Conservation (phyloP, 2,888 invertebrate genomes). For the Odontothrips loti region DNA sequence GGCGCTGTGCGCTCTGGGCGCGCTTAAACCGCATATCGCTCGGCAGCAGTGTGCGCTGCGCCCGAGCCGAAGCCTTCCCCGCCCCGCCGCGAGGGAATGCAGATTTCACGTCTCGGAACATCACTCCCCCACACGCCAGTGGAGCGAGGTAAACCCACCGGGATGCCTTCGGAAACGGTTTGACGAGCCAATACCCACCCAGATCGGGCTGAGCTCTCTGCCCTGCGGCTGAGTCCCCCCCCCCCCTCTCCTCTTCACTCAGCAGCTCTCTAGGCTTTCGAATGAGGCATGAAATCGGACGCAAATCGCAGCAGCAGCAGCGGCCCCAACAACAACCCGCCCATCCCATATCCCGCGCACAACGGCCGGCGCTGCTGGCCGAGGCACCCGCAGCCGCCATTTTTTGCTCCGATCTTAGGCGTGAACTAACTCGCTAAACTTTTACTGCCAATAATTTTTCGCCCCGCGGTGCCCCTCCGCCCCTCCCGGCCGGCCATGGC, state of each 20-base stretch:
- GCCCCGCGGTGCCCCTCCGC: not conserved
- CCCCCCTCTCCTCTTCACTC: not conserved
- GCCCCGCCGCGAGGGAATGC: not conserved
- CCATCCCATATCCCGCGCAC: not conserved
- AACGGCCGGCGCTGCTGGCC: not conserved
- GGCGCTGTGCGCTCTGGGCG: too few species aligned
- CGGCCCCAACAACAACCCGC: not conserved
- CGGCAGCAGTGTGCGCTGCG: not conserved
- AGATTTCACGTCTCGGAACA: too few species aligned
- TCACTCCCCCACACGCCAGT: not conserved
- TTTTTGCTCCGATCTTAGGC: constrained; percentile 17
- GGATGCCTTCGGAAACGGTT: constrained; percentile 5
- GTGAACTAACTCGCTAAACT: constrained; percentile 26
- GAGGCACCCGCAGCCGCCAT: not conserved
- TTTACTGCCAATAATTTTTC: constrained; percentile 27
- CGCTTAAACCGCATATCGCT: too few species aligned
- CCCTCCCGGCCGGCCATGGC: not conserved
- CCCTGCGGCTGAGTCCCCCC: not conserved
- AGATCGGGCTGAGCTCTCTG: not conserved
- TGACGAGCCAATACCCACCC: constrained; percentile 17
- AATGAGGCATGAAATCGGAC: constrained; percentile 22
- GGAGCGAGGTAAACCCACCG: not conserved
- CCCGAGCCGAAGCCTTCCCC: not conserved
- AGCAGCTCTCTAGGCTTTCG: not conserved
- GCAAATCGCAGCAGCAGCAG: constrained; percentile 16